A percentile compares a stretch with the other conserved stretches of the same genome.
Conservation (phyloP, 2,797 vertebrate species). For the Pyrocephalus nanus region DNA sequence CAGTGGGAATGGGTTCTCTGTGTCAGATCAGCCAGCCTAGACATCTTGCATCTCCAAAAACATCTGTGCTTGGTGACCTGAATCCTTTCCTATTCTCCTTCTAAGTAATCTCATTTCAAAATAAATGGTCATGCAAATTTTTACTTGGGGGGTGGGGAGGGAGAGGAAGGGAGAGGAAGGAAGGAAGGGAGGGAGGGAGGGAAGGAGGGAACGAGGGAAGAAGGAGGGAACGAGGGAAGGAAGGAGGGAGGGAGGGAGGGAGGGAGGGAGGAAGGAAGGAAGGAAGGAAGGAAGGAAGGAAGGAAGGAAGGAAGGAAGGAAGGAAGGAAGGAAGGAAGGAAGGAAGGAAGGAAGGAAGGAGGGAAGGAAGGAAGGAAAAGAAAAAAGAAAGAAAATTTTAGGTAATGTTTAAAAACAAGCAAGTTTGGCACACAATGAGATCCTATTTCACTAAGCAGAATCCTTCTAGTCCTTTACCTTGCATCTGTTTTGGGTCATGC, state of each 20-base stretch:
- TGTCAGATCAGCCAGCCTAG: neutral
- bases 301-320: no score
- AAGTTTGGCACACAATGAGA: neutral
- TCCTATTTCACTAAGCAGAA: neutral
- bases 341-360: no score
- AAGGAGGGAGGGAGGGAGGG: accelerated
- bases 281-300: no score
- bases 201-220: accelerated
- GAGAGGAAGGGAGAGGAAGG: no score
- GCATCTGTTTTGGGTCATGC: neutral
- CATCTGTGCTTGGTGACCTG: neutral
- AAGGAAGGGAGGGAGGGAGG: no score
- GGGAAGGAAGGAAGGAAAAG: no score
- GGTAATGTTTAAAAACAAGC: neutral
- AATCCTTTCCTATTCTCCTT: neutral
- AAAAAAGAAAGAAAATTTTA: neutral
- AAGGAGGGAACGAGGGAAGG: no score
- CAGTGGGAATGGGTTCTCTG: neutral
- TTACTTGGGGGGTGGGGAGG: accelerated
- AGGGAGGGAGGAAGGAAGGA: no score
- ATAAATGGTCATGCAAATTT: neutral
- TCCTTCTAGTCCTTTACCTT: neutral
- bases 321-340: no score
- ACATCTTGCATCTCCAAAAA: neutral
- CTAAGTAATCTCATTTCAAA: neutral